These are phyloP conservation scores for Drosophila punjabiensis DNA, from an alignment of 1,140 invertebrate genomes.

Conservation along the genomic window DNA sequence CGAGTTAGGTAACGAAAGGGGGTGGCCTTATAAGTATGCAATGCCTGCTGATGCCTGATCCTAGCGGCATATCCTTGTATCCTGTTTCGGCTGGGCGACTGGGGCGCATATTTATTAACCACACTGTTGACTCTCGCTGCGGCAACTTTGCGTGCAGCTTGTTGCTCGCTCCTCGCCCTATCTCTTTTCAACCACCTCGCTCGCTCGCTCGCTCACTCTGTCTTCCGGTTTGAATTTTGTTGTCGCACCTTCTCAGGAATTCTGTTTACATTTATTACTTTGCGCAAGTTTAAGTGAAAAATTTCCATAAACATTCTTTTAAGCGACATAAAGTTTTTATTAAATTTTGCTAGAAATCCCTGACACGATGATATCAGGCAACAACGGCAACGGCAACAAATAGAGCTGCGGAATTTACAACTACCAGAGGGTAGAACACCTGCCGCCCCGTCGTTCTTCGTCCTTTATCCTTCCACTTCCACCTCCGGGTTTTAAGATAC, in stretches of 20 bases:
- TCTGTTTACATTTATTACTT: slow-evolving; percentile 85
- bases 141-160: slow-evolving; percentile 71
- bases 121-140: slow-evolving; percentile 75
- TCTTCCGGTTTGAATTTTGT: slow-evolving; percentile 72
- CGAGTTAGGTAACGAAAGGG: neutral
- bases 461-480: slow-evolving; percentile 6
- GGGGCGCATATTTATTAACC: slow-evolving; percentile 79
- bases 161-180: slow-evolving; percentile 37
- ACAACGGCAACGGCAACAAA: slow-evolving; percentile 66
- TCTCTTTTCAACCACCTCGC: neutral
- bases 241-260: slow-evolving; percentile 85
- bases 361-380: slow-evolving; percentile 66
- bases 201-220: neutral
- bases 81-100: slow-evolving; percentile 27
- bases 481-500: slow-evolving; percentile 52
- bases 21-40: slow-evolving; percentile 61
- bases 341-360: slow-evolving; percentile 83
- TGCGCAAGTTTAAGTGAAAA: slow-evolving; percentile 85
- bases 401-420: slow-evolving; percentile 82
- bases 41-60: slow-evolving; percentile 63
- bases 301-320: slow-evolving; percentile 85
- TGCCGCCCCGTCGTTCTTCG: neutral
- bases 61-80: slow-evolving; percentile 53
- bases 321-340: slow-evolving; percentile 85
- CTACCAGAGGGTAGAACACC: slow-evolving; percentile 53